phyloP scores from a whole-genome alignment of 2,113 vertebrate species.

The Podocnemis expansa region DNA sequence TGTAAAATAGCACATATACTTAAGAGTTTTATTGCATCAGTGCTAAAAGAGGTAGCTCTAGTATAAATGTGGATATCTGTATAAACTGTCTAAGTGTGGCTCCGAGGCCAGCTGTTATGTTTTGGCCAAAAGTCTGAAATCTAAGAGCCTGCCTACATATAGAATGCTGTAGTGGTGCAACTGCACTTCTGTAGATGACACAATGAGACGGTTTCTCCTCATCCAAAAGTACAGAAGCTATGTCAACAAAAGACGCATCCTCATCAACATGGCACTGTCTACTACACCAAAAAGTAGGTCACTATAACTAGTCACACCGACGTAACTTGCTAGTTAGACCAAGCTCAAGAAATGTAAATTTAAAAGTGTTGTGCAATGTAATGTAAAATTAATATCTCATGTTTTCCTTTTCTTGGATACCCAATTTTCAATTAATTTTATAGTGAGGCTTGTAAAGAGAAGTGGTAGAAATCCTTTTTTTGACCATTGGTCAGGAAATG shows the following conservation, averaged over 20 bases:
- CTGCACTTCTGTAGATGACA: not conserved
- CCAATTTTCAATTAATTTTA: not conserved
- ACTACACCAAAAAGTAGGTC: not conserved
- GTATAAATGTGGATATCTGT: not conserved
- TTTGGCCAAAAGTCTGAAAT: not conserved
- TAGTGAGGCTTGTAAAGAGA: not conserved
- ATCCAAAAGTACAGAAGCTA: not conserved
- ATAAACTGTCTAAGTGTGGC: not conserved
- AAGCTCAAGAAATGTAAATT: not conserved
- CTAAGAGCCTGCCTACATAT: not conserved
- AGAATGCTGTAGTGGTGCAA: not conserved
- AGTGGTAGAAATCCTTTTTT: not conserved
- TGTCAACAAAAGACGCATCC: not conserved
- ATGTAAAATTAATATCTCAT: not conserved
- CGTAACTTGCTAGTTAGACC: not conserved
- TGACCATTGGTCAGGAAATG: not conserved
- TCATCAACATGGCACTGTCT: not conserved
- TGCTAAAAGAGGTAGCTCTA: not conserved
- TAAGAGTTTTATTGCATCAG: not conserved
- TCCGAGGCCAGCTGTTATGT: not conserved
- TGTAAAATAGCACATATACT: not conserved
- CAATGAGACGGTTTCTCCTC: not conserved
- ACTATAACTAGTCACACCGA: not conserved
- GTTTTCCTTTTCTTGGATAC: not conserved
- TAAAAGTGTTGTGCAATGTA: not conserved